Percentiles rank a stretch among this genome's conserved stretches.
phyloP scores from a whole-genome alignment of 2,888 invertebrate species.

The Ormyrus pomaceus region DNA sequence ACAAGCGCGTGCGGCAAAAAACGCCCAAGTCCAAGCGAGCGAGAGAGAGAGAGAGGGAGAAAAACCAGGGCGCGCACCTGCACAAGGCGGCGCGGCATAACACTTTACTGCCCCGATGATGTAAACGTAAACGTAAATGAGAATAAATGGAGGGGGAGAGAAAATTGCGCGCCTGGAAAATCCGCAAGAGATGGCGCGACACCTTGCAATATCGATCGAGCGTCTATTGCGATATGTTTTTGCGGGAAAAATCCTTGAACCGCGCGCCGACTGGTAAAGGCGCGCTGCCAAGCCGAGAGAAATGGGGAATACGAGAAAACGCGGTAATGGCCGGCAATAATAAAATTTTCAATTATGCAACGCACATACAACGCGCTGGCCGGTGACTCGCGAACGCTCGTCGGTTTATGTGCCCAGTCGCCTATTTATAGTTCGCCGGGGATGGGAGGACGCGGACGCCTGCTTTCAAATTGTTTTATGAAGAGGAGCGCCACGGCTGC shows the following conservation, averaged over 20 bases:
- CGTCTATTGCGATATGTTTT: constrained; percentile 42
- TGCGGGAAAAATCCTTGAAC: constrained; percentile 47
- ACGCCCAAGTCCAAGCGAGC: background rate
- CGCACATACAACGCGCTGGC: background rate
- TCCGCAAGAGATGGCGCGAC: constrained; percentile 48
- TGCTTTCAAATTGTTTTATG: constrained; percentile 17
- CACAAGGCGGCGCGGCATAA: constrained; percentile 67
- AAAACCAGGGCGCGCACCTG: constrained; percentile 73
- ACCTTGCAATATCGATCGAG: constrained; percentile 42
- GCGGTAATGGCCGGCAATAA: constrained; percentile 38
- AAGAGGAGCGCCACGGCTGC: background rate
- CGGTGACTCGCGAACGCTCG: background rate
- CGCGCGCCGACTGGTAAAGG: background rate
- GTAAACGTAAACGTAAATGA: constrained; percentile 74
- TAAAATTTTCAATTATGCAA: constrained; percentile 56
- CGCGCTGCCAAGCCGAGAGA: background rate
- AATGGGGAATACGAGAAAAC: constrained; percentile 18
- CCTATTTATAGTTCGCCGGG: constrained; percentile 14
- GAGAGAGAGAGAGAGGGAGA: constrained; percentile 56
- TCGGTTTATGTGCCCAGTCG: background rate
- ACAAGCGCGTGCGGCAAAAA: constrained; percentile 10
- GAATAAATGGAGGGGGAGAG: constrained; percentile 66
- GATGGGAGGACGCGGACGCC: background rate
- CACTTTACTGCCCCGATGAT: constrained; percentile 73
- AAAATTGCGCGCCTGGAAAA: constrained; percentile 64